phyloP scores from a whole-genome alignment of 2,113 vertebrate genomes.

The Oreochromis spilurus region DNA sequence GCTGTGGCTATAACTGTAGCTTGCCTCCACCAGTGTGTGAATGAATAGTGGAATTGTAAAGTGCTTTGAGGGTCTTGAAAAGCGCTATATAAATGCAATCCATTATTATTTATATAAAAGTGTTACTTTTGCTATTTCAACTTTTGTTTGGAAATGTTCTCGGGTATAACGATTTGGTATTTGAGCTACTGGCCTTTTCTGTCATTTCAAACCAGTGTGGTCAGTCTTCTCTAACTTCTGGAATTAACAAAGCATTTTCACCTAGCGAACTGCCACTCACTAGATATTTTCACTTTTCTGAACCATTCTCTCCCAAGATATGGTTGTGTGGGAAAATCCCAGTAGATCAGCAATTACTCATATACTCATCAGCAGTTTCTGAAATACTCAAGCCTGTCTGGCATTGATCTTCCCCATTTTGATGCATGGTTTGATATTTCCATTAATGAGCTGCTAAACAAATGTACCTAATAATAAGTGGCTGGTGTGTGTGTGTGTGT shows the following conservation, averaged over 20 bases:
- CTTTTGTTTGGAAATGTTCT: background rate
- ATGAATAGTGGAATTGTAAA: too few species aligned
- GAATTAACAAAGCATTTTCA: background rate
- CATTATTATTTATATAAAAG: background rate
- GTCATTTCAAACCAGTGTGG: background rate
- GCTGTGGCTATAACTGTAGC: too few species aligned
- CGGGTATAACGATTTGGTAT: background rate
- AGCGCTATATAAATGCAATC: too few species aligned
- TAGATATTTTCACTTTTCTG: background rate
- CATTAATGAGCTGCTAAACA: background rate
- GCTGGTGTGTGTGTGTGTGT: fast-evolving
- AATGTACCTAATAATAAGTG: background rate
- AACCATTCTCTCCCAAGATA: background rate
- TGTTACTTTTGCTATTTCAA: background rate
- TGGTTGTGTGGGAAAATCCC: background rate
- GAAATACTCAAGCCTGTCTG: background rate
- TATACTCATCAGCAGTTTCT: background rate
- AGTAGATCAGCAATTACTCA: background rate
- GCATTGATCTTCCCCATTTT: background rate
- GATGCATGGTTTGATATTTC: background rate
- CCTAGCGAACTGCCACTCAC: background rate
- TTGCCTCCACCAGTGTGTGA: too few species aligned
- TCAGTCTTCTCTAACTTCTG: background rate
- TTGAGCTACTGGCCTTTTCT: background rate
- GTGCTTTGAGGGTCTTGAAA: too few species aligned